A percentile compares a stretch with the other conserved stretches of the same genome.
phyloP scores from a whole-genome alignment of 64 coral and sea anemone genomes.

The Stichodactyla helianthus region DNA sequence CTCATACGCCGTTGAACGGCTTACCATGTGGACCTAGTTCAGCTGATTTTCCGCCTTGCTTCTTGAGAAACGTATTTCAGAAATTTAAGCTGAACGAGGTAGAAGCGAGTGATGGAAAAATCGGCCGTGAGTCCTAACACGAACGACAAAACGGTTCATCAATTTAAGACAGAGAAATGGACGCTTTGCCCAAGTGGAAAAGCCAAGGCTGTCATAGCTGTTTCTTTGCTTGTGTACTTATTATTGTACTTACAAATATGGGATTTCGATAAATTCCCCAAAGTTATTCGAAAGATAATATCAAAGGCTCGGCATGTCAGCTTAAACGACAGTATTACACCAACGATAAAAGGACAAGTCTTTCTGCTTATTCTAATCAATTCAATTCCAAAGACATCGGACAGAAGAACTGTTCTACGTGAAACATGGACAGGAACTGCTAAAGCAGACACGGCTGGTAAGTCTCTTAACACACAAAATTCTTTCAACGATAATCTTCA shows the following conservation, averaged over 20 bases:
- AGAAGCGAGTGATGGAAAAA: not conserved
- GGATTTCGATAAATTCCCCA: not conserved
- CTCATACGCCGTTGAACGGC: too few species aligned
- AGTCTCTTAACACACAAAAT: not conserved
- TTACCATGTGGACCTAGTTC: too few species aligned
- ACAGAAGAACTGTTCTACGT: conserved; percentile 1
- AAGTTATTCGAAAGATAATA: not conserved
- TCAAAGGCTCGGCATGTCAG: not conserved
- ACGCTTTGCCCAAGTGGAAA: not conserved
- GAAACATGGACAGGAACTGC: conserved; percentile 18
- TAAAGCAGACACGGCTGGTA: not conserved
- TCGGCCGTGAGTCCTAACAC: not conserved
- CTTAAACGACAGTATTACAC: not conserved
- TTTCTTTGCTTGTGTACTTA: not conserved
- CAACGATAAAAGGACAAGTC: conserved; percentile 22
- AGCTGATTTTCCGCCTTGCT: too few species aligned
- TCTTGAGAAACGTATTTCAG: too few species aligned
- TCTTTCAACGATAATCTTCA: not conserved
- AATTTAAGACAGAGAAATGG: not conserved
- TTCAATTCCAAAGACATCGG: conserved; percentile 4
- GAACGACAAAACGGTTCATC: not conserved
- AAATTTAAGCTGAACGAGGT: too few species aligned
- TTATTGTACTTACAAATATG: not conserved
- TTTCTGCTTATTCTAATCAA: conserved; percentile 23
- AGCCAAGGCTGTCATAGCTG: not conserved